Evolutionary conservation across 2,113 vertebrate genomes (phyloP).

Genomic region (Jaculus jaculus): DNA sequence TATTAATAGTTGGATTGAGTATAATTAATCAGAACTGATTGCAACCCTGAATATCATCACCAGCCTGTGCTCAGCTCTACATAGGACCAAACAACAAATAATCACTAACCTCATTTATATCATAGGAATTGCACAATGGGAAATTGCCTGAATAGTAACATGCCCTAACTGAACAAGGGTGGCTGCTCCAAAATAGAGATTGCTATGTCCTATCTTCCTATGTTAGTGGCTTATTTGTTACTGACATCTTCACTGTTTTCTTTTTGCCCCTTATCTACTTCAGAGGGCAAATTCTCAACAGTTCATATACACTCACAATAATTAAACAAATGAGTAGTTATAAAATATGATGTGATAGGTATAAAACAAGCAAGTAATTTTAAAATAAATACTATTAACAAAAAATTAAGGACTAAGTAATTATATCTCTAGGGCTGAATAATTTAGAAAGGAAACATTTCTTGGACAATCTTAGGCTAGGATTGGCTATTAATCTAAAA

Average conservation of each 20-base stretch:
- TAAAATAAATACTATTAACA: neutral
- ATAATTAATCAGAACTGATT: neutral
- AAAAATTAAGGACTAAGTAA: constrained; percentile 9
- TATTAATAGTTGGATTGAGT: neutral
- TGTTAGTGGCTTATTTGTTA: neutral
- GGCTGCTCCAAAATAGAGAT: neutral
- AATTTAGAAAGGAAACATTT: neutral
- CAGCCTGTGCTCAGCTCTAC: neutral
- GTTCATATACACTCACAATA: neutral
- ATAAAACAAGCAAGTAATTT: neutral
- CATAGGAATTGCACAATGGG: neutral
- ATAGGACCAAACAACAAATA: neutral
- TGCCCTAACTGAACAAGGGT: too few relatives aligned
- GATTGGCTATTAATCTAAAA: neutral
- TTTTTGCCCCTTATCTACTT: neutral
- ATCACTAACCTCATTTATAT: neutral
- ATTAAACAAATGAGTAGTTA: constrained; percentile 11
- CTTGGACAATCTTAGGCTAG: neutral
- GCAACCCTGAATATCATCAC: neutral
- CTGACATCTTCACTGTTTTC: neutral
- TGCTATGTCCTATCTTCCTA: too few relatives aligned
- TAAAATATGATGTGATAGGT: neutral
- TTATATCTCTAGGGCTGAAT: neutral
- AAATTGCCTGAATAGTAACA: neutral
- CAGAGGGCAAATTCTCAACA: neutral